Percentiles rank a stretch among this genome's conserved stretches.
phyloP scores from a whole-genome alignment of 2,888 invertebrate species.

The Polydrusus pterygomalis region DNA sequence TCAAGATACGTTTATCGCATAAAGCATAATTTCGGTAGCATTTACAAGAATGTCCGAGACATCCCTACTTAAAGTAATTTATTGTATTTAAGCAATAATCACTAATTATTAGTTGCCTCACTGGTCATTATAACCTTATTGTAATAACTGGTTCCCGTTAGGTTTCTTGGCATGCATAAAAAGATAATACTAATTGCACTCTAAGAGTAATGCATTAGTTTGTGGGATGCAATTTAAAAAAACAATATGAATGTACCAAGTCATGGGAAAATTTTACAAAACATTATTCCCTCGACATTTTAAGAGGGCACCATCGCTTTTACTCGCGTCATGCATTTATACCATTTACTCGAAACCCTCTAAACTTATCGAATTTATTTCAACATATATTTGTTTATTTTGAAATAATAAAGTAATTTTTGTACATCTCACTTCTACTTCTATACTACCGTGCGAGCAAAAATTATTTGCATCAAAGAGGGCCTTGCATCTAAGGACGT shows the following conservation, averaged over 20 bases:
- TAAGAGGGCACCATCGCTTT: conserved; percentile 16
- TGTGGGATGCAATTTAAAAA: conserved; percentile 10
- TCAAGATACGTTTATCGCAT: too few relatives aligned
- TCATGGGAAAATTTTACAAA: conserved; percentile 29
- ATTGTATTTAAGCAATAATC: conserved; percentile 16
- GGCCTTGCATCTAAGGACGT: too few relatives aligned
- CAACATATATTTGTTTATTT: too few relatives aligned
- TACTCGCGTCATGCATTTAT: too few relatives aligned
- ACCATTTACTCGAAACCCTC: too few relatives aligned
- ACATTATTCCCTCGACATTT: conserved; percentile 22
- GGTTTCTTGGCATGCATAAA: conserved; percentile 13
- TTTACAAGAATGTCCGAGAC: not conserved
- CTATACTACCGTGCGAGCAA: too few relatives aligned
- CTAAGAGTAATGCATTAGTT: conserved; percentile 14
- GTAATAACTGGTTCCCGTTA: conserved; percentile 13
- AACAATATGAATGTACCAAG: conserved; percentile 24
- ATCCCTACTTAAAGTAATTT: not conserved
- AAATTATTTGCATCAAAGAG: too few relatives aligned
- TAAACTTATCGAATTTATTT: too few relatives aligned
- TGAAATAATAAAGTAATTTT: too few relatives aligned
- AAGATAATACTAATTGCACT: conserved; percentile 21
- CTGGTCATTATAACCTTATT: not conserved
- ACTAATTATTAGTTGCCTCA: not conserved
- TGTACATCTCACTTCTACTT: too few relatives aligned
- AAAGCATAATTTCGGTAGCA: conserved; percentile 8